Percentiles rank a stretch among this genome's conserved stretches.
Evolutionary conservation across 2,113 vertebrate species (phyloP).

Genomic region (Meleagris gallopavo): DNA sequence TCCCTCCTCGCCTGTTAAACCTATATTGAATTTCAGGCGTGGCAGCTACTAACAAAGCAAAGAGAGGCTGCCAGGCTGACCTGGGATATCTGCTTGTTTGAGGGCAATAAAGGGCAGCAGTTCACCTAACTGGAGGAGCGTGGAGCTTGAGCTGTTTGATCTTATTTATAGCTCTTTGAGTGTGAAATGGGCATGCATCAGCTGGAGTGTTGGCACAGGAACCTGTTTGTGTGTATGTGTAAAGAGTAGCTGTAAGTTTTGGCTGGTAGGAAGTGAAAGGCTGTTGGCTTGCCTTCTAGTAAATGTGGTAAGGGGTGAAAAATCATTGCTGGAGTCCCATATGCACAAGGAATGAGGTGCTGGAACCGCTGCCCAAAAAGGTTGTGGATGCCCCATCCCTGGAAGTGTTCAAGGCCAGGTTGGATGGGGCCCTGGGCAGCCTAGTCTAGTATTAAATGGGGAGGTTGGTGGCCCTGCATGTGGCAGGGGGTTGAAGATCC

Average conservation of each 20-base stretch:
- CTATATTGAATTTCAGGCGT: rapidly evolving
- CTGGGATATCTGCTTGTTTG: not conserved
- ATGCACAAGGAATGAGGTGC: not conserved
- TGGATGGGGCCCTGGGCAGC: too few species aligned
- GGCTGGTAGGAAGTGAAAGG: not conserved
- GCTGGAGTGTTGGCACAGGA: not conserved
- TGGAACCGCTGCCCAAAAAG: too few species aligned
- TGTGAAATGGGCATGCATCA: not conserved
- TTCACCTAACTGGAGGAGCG: not conserved
- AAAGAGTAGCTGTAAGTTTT: not conserved
- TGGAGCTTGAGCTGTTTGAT: not conserved
- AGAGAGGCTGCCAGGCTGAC: not conserved
- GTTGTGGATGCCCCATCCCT: too few species aligned
- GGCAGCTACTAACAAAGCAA: not conserved
- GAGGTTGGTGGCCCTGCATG: too few species aligned
- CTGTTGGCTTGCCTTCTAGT: not conserved
- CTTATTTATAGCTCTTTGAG: not conserved
- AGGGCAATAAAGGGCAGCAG: too few species aligned
- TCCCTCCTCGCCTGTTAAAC: rapidly evolving
- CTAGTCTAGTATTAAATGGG: too few species aligned
- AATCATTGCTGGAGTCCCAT: not conserved
- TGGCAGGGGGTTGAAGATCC: too few species aligned
- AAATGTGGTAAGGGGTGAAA: not conserved
- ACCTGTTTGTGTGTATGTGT: rapidly evolving
- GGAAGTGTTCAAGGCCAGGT: too few species aligned